phyloP scores from a whole-genome alignment of 2,113 vertebrate species.

The Aegithalos caudatus region DNA sequence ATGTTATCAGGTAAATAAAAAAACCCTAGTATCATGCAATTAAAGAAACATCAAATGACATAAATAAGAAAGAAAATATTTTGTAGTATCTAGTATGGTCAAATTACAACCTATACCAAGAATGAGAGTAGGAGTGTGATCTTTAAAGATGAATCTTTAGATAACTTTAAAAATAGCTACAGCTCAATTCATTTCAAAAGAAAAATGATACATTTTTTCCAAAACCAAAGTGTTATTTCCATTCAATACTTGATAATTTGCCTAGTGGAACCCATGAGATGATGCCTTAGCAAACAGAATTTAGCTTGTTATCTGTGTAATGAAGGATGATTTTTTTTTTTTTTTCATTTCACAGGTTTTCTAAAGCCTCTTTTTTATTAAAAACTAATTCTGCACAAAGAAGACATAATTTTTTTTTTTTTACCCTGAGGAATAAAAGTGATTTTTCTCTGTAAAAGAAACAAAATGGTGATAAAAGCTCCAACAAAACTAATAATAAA shows the following conservation, averaged over 20 bases:
- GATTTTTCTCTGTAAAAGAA: neutral
- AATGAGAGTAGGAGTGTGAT: neutral
- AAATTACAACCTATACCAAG: neutral
- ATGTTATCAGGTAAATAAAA: neutral
- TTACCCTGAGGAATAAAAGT: neutral
- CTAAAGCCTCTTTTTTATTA: neutral
- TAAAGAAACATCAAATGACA: neutral
- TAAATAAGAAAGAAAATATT: neutral
- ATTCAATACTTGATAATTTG: neutral
- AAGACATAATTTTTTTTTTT: neutral
- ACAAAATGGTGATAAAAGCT: neutral
- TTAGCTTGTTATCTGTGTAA: neutral
- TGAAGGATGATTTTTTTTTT: neutral
- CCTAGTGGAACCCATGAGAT: neutral
- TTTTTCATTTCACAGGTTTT: neutral
- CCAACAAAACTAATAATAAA: neutral
- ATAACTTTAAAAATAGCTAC: neutral
- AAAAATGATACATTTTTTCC: neutral
- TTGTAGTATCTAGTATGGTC: neutral
- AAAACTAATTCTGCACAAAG: neutral
- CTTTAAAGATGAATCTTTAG: neutral
- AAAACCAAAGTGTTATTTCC: neutral
- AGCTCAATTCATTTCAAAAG: neutral
- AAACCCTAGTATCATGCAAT: neutral
- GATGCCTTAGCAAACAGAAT: neutral